These are phyloP conservation scores for Parascotia fuliginaria DNA, from an alignment of 2,888 invertebrate species.

Conservation along the genomic window DNA sequence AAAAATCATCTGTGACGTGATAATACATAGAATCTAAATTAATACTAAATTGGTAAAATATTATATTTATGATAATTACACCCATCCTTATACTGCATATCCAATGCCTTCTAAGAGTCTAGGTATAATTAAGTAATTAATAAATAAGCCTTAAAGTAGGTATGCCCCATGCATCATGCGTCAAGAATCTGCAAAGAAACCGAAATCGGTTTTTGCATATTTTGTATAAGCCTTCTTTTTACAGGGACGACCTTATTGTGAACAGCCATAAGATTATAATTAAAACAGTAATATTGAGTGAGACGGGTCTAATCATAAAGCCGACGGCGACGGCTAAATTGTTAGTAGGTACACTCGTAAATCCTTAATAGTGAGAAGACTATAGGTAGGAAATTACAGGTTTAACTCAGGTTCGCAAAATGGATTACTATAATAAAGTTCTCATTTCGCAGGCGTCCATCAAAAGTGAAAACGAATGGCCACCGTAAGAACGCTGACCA, in stretches of 20 bases:
- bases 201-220: too few species aligned
- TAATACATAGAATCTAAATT: too few species aligned
- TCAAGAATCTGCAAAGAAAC: too few species aligned
- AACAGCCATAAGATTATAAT: not conserved
- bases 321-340: constrained; percentile 29
- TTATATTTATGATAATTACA: too few species aligned
- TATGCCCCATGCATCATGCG: too few species aligned
- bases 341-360: constrained; percentile 44
- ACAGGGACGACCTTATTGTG: not conserved
- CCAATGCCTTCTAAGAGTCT: too few species aligned
- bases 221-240: too few species aligned
- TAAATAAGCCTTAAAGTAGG: too few species aligned
- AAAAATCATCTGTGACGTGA: too few species aligned
- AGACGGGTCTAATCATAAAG: constrained; percentile 32
- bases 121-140: too few species aligned
- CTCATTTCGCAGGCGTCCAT: constrained; percentile 58
- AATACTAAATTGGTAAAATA: too few species aligned
- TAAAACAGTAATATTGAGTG: constrained; percentile 20
- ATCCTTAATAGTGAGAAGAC: constrained; percentile 44
- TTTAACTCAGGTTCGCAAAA: constrained; percentile 46
- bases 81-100: too few species aligned
- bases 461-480: constrained; percentile 61
- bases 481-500: constrained; percentile 62
- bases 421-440: constrained; percentile 52
- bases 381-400: constrained; percentile 40